Conservation (phyloP, 1,140 invertebrate genomes). For the Portunus trituberculatus region DNA sequence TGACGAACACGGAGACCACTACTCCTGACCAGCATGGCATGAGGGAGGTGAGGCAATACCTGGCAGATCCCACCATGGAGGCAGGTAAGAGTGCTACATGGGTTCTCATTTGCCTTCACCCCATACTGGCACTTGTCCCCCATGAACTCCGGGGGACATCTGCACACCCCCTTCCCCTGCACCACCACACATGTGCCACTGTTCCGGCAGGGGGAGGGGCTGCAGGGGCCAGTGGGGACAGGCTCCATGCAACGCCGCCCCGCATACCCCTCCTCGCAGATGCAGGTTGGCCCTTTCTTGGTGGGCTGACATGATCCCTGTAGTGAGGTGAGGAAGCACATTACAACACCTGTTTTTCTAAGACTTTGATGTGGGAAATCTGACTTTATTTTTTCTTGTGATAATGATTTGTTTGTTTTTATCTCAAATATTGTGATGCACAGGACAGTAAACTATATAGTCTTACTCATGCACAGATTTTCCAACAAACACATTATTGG, state of each 20-base stretch:
- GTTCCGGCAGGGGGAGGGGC: conserved; percentile 66
- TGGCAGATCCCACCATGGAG: conserved; percentile 72
- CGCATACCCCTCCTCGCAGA: conserved; percentile 78
- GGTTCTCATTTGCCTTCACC: conserved; percentile 81
- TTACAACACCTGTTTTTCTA: no score
- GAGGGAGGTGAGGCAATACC: neutral
- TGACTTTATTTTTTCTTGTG: no score
- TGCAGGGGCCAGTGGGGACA: conserved; percentile 53
- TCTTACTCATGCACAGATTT: no score
- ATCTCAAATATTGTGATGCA: no score
- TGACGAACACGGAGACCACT: no score
- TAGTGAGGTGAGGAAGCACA: neutral
- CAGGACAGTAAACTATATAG: no score
- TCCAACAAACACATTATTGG: no score
- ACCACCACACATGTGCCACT: conserved; percentile 69
- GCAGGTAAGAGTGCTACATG: conserved; percentile 79
- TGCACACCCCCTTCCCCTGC: conserved; percentile 80
- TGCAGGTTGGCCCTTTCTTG: conserved; percentile 76
- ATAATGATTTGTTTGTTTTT: no score
- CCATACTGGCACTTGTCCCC: conserved; percentile 79
- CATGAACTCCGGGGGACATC: conserved; percentile 76
- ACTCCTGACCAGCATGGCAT: no score
- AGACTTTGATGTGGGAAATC: no score
- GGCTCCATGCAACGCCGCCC: conserved; percentile 79
- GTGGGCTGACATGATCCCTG: conserved; percentile 78